Conservation (phyloP, 2,888 invertebrate species). For the Agonopterix arenella region DNA sequence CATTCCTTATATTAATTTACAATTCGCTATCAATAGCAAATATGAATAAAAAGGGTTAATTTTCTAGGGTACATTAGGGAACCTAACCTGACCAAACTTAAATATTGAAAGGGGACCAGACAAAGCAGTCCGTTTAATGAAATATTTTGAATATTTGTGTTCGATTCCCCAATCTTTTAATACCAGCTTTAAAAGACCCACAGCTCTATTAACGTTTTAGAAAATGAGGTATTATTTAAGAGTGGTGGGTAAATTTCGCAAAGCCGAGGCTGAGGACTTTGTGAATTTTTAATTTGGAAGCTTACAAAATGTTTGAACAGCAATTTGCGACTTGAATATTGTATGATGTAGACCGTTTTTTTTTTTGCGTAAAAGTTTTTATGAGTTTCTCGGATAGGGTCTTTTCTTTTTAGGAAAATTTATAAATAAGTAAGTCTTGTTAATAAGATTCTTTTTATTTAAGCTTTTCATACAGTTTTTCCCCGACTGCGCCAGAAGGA, state of each 20-base stretch:
- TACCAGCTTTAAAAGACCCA: constrained; percentile 29
- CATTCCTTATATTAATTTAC: too few relatives aligned
- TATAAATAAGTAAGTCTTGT: not conserved
- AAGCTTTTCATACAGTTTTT: too few relatives aligned
- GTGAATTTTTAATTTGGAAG: constrained; percentile 50
- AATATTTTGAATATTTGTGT: constrained; percentile 69
- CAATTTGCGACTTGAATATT: constrained; percentile 43
- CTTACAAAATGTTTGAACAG: constrained; percentile 43
- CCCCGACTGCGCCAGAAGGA: too few relatives aligned
- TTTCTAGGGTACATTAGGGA: too few relatives aligned
- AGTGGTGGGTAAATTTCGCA: constrained; percentile 21
- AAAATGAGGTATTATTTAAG: constrained; percentile 15
- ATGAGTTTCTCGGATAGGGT: constrained; percentile 12
- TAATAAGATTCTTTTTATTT: too few relatives aligned
- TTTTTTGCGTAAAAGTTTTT: constrained; percentile 26
- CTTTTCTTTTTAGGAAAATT: not conserved
- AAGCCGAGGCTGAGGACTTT: constrained; percentile 14
- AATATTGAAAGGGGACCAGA: constrained; percentile 20
- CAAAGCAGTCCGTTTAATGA: constrained; percentile 52
- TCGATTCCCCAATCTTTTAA: constrained; percentile 45
- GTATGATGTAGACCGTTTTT: constrained; percentile 20
- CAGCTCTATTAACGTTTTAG: constrained; percentile 2
- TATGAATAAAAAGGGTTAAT: too few relatives aligned
- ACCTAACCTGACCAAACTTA: too few relatives aligned
- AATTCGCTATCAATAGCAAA: too few relatives aligned